phyloP scores from a whole-genome alignment of 2,797 vertebrate genomes.

The Petrocephalus sullivani region DNA sequence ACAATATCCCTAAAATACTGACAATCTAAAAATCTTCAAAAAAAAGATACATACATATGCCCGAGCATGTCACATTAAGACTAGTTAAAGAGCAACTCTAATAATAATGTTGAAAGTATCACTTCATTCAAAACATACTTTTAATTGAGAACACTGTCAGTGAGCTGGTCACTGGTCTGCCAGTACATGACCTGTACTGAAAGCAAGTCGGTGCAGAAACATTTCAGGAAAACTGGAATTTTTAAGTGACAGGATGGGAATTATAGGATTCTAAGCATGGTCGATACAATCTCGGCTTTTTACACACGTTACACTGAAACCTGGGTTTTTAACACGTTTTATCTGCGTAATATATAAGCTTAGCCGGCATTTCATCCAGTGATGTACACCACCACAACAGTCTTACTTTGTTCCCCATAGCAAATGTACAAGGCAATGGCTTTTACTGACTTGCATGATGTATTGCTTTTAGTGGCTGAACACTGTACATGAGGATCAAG shows the following conservation, averaged over 20 bases:
- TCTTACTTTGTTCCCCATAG: neutral
- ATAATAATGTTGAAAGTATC: neutral
- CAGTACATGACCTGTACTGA: neutral
- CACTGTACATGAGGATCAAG: neutral
- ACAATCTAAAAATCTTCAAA: no score
- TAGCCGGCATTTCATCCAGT: neutral
- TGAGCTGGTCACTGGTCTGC: neutral
- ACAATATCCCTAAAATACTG: no score
- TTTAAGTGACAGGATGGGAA: neutral
- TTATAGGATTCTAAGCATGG: neutral
- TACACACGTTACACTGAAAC: neutral
- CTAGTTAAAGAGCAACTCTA: no score
- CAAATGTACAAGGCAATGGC: neutral
- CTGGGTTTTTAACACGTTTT: neutral
- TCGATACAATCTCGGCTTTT: neutral
- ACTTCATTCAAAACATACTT: neutral
- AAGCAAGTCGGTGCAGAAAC: neutral
- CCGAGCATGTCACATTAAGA: no score
- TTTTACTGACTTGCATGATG: neutral
- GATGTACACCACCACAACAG: neutral
- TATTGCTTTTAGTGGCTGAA: neutral
- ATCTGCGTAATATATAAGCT: neutral
- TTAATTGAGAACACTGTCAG: neutral
- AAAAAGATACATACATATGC: no score
- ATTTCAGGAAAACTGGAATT: neutral